Evolutionary conservation across 2,113 vertebrate genomes (phyloP).

Genomic region (Orycteropus afer): DNA sequence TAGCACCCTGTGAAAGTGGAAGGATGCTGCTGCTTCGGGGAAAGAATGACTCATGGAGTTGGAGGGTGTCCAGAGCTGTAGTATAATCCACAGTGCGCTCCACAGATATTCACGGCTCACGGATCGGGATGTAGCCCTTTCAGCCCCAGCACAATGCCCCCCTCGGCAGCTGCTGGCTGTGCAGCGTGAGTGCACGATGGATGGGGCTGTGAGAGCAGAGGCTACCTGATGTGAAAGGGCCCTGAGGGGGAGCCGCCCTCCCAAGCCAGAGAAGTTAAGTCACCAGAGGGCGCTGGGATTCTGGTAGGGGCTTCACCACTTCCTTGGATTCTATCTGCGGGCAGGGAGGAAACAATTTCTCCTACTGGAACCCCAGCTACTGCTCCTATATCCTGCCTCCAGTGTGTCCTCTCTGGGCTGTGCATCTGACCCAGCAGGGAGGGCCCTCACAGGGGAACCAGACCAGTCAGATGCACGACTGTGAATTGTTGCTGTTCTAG

Average conservation of each 20-base stretch:
- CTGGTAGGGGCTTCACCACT: not conserved
- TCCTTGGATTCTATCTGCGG: not conserved
- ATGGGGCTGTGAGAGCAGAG: rapidly evolving
- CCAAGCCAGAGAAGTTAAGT: rapidly evolving
- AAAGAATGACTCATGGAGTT: not conserved
- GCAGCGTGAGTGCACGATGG: not conserved
- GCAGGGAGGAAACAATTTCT: not conserved
- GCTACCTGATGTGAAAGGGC: rapidly evolving
- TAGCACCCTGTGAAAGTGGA: not conserved
- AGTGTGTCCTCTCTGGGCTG: not conserved
- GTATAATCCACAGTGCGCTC: not conserved
- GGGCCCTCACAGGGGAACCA: not conserved
- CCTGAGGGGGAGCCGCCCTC: not conserved
- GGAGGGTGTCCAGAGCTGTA: not conserved
- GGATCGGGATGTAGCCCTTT: not conserved
- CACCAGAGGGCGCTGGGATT: not conserved
- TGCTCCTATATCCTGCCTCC: not conserved
- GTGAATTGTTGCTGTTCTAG: not conserved
- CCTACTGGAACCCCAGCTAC: not conserved
- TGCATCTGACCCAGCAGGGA: not conserved
- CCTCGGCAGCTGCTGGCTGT: not conserved
- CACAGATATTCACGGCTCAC: not conserved
- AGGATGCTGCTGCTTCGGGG: not conserved
- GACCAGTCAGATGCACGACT: rapidly evolving
- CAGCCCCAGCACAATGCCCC: not conserved